These are phyloP conservation scores for Spodoptera littoralis DNA, from an alignment of 2,888 invertebrate genomes.

Conservation along the genomic window DNA sequence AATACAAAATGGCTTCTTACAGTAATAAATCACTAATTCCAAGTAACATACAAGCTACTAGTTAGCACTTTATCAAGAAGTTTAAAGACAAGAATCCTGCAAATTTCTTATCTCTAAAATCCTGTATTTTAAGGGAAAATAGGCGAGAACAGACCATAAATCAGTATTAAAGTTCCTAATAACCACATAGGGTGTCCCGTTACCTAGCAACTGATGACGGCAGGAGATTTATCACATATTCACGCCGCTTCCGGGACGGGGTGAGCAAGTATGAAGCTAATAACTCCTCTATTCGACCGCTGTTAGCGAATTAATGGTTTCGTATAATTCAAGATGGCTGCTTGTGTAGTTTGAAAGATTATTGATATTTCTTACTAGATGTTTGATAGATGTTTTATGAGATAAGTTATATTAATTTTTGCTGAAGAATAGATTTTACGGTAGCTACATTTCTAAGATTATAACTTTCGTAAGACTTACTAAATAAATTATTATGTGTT, in stretches of 20 bases:
- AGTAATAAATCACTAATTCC: too few relatives aligned
- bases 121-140: conserved; percentile 15
- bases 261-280: conserved; percentile 42
- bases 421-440: neutral
- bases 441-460: too few relatives aligned
- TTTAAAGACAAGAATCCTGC: conserved; percentile 9
- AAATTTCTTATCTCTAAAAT: conserved; percentile 23
- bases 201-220: conserved; percentile 48
- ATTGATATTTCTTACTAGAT: conserved; percentile 34
- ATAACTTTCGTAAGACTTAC: too few relatives aligned
- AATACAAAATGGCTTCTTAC: too few relatives aligned
- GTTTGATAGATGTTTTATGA: conserved; percentile 10
- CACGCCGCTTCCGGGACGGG: conserved; percentile 49
- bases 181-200: conserved; percentile 45
- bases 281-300: conserved; percentile 45
- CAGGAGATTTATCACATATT: conserved; percentile 56
- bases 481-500: too few relatives aligned
- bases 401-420: neutral
- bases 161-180: conserved; percentile 45
- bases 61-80: neutral
- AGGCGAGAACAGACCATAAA: conserved; percentile 36
- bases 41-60: neutral
- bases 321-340: conserved; percentile 28
- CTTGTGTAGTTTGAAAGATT: neutral
- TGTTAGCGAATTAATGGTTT: conserved; percentile 45